Percentiles rank a stretch among this genome's conserved stretches.
These are phyloP conservation scores for Schizotus pectinicornis DNA, from an alignment of 2,888 invertebrate genomes.

Conservation along the genomic window DNA sequence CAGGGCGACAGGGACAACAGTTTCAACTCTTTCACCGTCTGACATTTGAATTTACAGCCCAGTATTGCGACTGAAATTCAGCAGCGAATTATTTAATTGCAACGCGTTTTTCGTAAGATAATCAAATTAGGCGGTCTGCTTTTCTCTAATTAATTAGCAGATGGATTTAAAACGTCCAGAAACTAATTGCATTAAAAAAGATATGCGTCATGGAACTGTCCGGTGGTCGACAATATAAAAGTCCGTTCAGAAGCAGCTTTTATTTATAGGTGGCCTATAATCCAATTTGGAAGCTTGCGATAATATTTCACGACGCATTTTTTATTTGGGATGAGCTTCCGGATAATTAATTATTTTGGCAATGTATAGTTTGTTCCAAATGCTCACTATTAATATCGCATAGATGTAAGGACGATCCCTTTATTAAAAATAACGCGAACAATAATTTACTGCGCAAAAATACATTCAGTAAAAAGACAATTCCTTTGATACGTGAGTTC, in stretches of 20 bases:
- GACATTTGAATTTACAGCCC: slow-evolving; percentile 22
- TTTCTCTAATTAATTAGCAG: slow-evolving; percentile 5
- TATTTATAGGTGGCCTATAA: slow-evolving; percentile 35
- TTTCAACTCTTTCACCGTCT: slow-evolving; percentile 29
- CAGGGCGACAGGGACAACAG: slow-evolving; percentile 27
- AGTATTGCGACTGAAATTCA: slow-evolving; percentile 5
- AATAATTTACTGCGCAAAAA: too few species aligned
- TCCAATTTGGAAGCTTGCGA: slow-evolving; percentile 36
- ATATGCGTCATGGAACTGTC: slow-evolving; percentile 31
- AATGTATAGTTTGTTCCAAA: slow-evolving; percentile 16
- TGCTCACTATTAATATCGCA: not conserved
- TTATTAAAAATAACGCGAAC: too few species aligned
- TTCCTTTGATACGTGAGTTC: too few species aligned
- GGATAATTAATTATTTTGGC: slow-evolving; percentile 34
- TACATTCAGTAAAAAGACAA: too few species aligned
- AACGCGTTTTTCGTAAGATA: not conserved
- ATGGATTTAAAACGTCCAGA: slow-evolving; percentile 16
- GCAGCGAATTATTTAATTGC: slow-evolving; percentile 5
- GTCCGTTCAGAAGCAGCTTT: slow-evolving; percentile 26
- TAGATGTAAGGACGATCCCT: too few species aligned
- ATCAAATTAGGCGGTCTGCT: too few species aligned
- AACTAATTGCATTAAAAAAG: slow-evolving; percentile 34
- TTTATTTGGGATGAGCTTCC: slow-evolving; percentile 23
- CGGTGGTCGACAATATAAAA: slow-evolving; percentile 19
- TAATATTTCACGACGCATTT: slow-evolving; percentile 31